phyloP scores from a whole-genome alignment of 1,140 invertebrate genomes.

The Coptotermes formosanus region DNA sequence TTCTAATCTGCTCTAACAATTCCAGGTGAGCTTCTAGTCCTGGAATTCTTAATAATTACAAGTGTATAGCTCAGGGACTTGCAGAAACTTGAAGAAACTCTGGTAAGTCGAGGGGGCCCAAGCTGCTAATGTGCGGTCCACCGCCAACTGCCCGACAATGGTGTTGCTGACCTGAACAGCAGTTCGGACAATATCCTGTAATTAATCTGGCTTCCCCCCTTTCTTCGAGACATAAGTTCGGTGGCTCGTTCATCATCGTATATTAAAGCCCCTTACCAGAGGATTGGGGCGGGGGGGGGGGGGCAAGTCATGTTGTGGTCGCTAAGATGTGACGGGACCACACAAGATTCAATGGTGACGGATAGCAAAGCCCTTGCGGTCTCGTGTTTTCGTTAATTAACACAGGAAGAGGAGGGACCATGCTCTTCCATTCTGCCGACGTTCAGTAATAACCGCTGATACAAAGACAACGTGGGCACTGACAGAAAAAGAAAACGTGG shows the following conservation, averaged over 20 bases:
- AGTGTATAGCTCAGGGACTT: no score
- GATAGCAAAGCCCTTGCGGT: neutral
- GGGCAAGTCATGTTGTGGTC: neutral
- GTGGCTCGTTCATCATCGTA: conserved; percentile 4
- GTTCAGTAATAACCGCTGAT: neutral
- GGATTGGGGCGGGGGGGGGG: no score
- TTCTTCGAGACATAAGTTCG: neutral
- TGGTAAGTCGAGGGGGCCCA: no score
- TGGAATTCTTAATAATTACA: no score
- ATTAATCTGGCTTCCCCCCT: neutral
- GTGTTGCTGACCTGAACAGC: neutral
- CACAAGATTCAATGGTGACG: neutral
- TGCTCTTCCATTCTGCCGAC: neutral
- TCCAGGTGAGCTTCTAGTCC: no score
- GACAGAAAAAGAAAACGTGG: no score
- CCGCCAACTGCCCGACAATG: no score
- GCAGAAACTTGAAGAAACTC: no score
- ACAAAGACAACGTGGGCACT: neutral
- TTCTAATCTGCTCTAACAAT: no score
- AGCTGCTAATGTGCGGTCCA: no score
- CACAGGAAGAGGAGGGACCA: neutral
- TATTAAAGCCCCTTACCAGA: neutral
- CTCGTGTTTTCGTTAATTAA: conserved; percentile 9
- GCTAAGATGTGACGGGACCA: conserved; percentile 1
- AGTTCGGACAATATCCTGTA: neutral